A percentile compares a stretch with the other conserved stretches of the same genome.
phyloP scores from a whole-genome alignment of 2,888 invertebrate genomes.

The Deilephila porcellus region DNA sequence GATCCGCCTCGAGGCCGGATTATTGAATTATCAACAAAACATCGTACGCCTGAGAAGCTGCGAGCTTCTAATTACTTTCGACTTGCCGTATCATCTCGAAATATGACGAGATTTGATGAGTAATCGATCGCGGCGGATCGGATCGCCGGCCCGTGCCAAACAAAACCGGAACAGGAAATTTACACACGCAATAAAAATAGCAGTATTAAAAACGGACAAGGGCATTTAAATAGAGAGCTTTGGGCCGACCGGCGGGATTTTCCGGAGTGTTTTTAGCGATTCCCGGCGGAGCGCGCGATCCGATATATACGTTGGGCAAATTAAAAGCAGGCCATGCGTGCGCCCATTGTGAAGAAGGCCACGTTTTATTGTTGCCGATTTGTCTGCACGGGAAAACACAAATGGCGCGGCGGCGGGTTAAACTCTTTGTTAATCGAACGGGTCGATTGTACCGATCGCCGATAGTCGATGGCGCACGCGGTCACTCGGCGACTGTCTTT shows the following conservation, averaged over 20 bases:
- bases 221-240: constrained; percentile 51
- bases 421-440: constrained; percentile 78
- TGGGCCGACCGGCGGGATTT: constrained; percentile 59
- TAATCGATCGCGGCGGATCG: constrained; percentile 64
- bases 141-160: constrained; percentile 58
- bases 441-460: constrained; percentile 63
- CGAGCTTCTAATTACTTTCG: constrained; percentile 78
- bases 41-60: constrained; percentile 72
- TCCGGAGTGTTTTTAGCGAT: constrained; percentile 77
- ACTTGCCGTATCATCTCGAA: constrained; percentile 67
- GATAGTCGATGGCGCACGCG: constrained; percentile 59
- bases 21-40: constrained; percentile 84
- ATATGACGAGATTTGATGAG: constrained; percentile 69
- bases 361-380: constrained; percentile 81
- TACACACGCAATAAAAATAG: constrained; percentile 59
- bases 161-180: constrained; percentile 50
- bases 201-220: constrained; percentile 60
- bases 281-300: constrained; percentile 61
- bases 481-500: constrained; percentile 36
- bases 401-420: constrained; percentile 75
- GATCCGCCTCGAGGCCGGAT: constrained; percentile 70
- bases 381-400: constrained; percentile 79
- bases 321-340: constrained; percentile 82
- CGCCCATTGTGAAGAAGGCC: constrained; percentile 73
- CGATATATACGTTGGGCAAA: constrained; percentile 77